Evolutionary conservation across 2,888 invertebrate species (phyloP), one percentile per base, ranked within the genome.

Genomic region (Phragmatobia fuliginosa): DNA sequence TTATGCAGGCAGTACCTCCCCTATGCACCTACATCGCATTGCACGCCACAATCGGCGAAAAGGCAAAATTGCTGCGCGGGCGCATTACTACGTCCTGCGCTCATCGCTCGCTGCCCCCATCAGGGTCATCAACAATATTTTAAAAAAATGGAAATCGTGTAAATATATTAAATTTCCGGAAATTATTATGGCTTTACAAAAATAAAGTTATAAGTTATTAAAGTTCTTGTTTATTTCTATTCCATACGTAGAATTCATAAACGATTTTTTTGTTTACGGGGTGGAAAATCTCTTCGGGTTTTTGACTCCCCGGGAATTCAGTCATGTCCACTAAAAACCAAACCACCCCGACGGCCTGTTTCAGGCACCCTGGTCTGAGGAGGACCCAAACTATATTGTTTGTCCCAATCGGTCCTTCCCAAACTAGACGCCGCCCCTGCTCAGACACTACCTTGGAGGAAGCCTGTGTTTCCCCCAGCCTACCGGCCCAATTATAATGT

Each of bases 41-140:
- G 86, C 87, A 87, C 85, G 87, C 85, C 85, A 86, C 88, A 90
- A 86, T 88, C 85, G 87, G 87, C 84, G 88, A 89, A 90, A 90
- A 87, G 84, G 86, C 64, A 81, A 89, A 89, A 90, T 90, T 90
- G 88, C 88, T 78, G 80, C 82, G 82, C 81, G 49, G 75, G 72
- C 85, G 80, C 87, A 89, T 87, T 88, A 86, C 81, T 77, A 75
- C 76, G 71, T 78, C 77, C 69, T 75, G 71, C 71, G 68, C 69
- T 70, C 62, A 38, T 62, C 61, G 52, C 38, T 45, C 33, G 32
- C 62, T 41, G 58, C 70, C 70, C 62, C 62, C 62, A 73, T 67
- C 45, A 56, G 68, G 75, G 76, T 63, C 65, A 68, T 38, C 68
- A 64, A 32, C 45, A n/a, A 59, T 25, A 41, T 31, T 33, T 25